Evolutionary conservation across 2,797 vertebrate genomes (phyloP).

Genomic region (Cetoscarus ocellatus): DNA sequence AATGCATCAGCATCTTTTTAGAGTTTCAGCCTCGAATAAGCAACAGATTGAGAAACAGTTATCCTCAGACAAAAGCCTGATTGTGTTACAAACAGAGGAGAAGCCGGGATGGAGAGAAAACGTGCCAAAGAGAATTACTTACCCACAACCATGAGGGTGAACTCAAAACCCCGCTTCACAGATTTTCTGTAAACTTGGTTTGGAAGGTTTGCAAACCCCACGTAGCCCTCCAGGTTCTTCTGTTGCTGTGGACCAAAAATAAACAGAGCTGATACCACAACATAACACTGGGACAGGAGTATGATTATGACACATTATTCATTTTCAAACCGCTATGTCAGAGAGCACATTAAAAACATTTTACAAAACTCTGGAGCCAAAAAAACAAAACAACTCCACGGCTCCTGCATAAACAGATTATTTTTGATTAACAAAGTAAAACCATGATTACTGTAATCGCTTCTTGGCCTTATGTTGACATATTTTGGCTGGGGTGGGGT

Average conservation of each 20-base stretch:
- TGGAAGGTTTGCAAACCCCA: conserved; percentile 96
- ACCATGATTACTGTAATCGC: not conserved
- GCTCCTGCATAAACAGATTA: not conserved
- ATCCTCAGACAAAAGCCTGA: not conserved
- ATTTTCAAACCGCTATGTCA: conserved; percentile 2
- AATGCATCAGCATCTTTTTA: conserved; percentile 10
- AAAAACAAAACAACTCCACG: not conserved
- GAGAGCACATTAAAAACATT: not conserved
- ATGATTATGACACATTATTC: not conserved
- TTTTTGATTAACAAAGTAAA: not conserved
- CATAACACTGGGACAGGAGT: not conserved
- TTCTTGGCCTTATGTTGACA: not conserved
- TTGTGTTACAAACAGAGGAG: not conserved
- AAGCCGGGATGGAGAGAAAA: conserved; percentile 7
- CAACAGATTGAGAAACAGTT: conserved; percentile 6
- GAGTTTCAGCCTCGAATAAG: not conserved
- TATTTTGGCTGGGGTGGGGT: not conserved
- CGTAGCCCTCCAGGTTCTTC: conserved; percentile 98
- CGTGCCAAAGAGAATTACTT: conserved; percentile 60
- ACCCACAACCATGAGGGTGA: conserved; percentile 99
- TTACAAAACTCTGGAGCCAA: not conserved
- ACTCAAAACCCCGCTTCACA: conserved; percentile 97
- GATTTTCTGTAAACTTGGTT: conserved; percentile 92
- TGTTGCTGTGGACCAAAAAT: conserved; percentile 87
- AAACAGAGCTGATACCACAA: conserved; percentile 41